Conservation (phyloP, 2,888 invertebrate genomes). For the Ethmia dodecea region DNA sequence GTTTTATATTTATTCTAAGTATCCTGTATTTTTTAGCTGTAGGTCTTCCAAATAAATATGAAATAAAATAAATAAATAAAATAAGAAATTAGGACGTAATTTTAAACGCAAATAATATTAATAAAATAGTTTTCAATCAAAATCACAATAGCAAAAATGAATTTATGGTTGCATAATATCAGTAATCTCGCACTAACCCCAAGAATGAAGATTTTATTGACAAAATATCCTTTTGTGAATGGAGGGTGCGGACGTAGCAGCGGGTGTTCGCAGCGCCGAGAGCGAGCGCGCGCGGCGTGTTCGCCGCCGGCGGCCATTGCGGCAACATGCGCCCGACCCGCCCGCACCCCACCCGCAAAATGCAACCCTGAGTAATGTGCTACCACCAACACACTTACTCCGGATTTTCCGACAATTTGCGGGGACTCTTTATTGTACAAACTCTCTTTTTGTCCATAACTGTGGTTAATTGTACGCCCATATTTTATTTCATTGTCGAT, state of each 20-base stretch:
- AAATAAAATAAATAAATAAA: too few relatives aligned
- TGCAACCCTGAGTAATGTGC: background rate
- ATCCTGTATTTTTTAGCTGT: too few relatives aligned
- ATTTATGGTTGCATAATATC: too few relatives aligned
- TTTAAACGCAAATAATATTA: too few relatives aligned
- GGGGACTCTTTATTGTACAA: background rate
- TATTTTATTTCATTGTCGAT: too few relatives aligned
- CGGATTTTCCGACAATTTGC: background rate
- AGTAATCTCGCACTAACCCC: too few relatives aligned
- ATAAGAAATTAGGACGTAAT: too few relatives aligned
- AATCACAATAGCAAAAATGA: too few relatives aligned
- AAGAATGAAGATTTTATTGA: background rate
- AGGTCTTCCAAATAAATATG: too few relatives aligned
- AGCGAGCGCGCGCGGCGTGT: conserved; percentile 45
- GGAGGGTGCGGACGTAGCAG: conserved; percentile 30
- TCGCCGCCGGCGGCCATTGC: conserved; percentile 39
- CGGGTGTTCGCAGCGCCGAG: conserved; percentile 44
- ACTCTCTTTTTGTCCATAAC: background rate
- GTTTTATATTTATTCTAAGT: too few relatives aligned
- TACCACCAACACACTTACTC: background rate
- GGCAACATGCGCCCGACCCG: conserved; percentile 24
- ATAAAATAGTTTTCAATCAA: too few relatives aligned
- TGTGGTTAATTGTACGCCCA: too few relatives aligned
- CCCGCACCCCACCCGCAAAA: conserved; percentile 1
- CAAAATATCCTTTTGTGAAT: conserved; percentile 23